Percentiles rank a stretch among this genome's conserved stretches.
Conservation (phyloP, 2,797 vertebrate genomes). For the Eulemur coronatus region DNA sequence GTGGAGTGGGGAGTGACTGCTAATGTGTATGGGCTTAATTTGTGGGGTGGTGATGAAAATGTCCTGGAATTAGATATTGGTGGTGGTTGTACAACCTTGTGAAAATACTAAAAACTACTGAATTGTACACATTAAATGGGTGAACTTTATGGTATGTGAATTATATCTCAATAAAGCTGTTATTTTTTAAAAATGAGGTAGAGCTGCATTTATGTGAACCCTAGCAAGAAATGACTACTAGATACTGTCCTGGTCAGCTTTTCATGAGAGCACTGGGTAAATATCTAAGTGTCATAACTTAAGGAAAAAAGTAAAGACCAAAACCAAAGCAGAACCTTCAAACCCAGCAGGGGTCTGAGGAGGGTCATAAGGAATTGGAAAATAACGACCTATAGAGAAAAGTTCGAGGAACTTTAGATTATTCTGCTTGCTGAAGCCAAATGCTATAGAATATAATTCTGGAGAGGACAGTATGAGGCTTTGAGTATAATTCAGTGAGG, state of each 20-base stretch:
- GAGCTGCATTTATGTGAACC: neutral
- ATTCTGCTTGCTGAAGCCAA: neutral
- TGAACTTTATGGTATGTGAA: slow-evolving; percentile 11
- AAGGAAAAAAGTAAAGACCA: neutral
- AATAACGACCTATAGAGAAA: slow-evolving; percentile 3
- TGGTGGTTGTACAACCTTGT: neutral
- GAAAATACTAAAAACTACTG: neutral
- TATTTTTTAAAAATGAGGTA: neutral
- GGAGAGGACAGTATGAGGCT: neutral
- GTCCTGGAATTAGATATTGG: neutral
- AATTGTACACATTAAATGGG: neutral
- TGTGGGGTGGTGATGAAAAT: neutral
- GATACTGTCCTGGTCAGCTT: neutral
- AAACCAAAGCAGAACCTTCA: neutral
- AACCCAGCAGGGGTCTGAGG: neutral
- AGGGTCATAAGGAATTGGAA: slow-evolving; percentile 8
- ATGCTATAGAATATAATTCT: neutral
- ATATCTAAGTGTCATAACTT: neutral
- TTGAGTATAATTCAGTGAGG: neutral
- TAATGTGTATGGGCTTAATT: neutral
- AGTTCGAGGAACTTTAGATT: neutral
- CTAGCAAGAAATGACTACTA: slow-evolving; percentile 1
- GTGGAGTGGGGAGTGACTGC: neutral
- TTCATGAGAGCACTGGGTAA: neutral
- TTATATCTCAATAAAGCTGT: slow-evolving; percentile 3